These are phyloP conservation scores for Caradrina clavipalpis DNA, from an alignment of 2,888 invertebrate species.

Conservation along the genomic window DNA sequence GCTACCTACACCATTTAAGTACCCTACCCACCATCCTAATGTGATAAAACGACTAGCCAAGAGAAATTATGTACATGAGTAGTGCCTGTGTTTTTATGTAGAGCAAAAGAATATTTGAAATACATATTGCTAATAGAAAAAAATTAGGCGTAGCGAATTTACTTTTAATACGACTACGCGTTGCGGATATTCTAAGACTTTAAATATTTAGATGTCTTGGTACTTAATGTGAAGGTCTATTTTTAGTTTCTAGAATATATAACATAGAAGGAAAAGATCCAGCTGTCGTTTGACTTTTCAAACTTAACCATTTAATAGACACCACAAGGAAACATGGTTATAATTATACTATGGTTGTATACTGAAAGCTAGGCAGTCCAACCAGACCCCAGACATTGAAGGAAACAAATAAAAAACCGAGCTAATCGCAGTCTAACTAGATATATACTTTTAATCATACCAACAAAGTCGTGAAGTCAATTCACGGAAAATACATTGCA, in stretches of 20 bases:
- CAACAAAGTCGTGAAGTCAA: slow-evolving; percentile 13
- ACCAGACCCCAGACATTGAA: neutral
- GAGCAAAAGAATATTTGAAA: slow-evolving; percentile 13
- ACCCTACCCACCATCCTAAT: too few species aligned
- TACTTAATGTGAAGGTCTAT: neutral
- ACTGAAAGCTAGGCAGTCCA: neutral
- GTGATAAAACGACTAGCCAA: too few species aligned
- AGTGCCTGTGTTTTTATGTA: too few species aligned
- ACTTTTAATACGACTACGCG: neutral
- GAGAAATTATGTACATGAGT: too few species aligned
- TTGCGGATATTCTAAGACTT: neutral
- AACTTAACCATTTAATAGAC: neutral
- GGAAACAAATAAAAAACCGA: slow-evolving; percentile 2
- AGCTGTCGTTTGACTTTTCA: neutral
- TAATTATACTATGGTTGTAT: too few species aligned
- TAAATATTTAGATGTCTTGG: too few species aligned
- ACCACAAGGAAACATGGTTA: neutral
- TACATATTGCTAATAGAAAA: slow-evolving; percentile 23
- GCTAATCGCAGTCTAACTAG: neutral
- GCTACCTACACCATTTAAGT: neutral
- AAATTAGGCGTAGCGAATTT: slow-evolving; percentile 15
- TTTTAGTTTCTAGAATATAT: neutral
- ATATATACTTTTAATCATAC: neutral
- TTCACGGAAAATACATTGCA: slow-evolving; percentile 38
- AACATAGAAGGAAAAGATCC: neutral